Conservation (phyloP, 1,140 invertebrate genomes). For the Rhopalosiphum maidis region DNA sequence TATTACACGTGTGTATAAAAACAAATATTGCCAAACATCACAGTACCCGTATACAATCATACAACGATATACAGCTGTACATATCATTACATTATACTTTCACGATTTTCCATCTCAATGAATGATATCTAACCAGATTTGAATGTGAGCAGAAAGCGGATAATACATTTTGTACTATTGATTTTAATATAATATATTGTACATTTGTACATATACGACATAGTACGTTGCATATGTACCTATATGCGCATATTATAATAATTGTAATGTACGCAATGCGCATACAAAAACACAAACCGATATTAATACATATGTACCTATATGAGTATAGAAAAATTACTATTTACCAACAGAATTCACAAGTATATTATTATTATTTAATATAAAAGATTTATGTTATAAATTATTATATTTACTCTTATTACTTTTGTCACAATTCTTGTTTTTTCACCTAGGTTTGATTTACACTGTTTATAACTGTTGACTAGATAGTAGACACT, state of each 20-base stretch:
- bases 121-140: neutral
- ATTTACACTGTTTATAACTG: neutral
- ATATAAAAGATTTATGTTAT: neutral
- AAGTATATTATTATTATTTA: neutral
- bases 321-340: neutral
- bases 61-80: neutral
- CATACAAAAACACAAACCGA: neutral
- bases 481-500: neutral
- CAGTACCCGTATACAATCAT: neutral
- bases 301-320: neutral
- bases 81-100: neutral
- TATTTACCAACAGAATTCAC: neutral
- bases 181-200: neutral
- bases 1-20: conserved; percentile 11
- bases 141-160: neutral
- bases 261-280: no score
- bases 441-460: neutral
- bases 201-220: no score
- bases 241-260: no score
- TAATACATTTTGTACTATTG: neutral
- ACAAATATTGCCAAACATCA: neutral
- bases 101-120: neutral
- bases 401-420: neutral
- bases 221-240: no score
- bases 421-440: neutral